phyloP scores from a whole-genome alignment of 2,797 vertebrate species.

The Lacerta viridis region DNA sequence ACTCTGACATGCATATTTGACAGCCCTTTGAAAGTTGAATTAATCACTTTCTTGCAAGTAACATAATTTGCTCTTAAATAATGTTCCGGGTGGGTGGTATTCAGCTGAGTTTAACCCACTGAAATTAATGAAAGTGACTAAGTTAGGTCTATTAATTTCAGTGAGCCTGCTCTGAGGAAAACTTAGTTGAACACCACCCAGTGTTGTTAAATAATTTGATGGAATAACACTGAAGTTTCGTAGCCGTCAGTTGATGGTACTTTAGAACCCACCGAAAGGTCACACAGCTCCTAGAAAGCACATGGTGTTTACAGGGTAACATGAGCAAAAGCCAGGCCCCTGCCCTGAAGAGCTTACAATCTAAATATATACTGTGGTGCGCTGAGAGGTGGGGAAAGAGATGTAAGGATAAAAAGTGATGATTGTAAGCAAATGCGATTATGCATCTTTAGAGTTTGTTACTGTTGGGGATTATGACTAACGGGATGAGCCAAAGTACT shows the following conservation, averaged over 20 bases:
- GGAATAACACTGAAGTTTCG: neutral
- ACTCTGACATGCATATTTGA: neutral
- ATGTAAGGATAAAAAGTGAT: too few relatives aligned
- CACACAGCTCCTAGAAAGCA: neutral
- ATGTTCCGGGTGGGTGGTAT: neutral
- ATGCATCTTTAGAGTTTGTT: neutral
- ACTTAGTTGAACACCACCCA: too few relatives aligned
- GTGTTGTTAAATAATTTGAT: neutral
- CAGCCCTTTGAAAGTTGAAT: neutral
- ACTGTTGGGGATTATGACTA: neutral
- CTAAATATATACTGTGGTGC: slow-evolving; percentile 18
- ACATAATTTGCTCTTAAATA: neutral
- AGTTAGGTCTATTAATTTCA: too few relatives aligned
- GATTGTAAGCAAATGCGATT: neutral
- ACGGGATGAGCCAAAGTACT: neutral
- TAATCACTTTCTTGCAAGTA: neutral
- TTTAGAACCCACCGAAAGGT: neutral
- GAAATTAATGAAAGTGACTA: too few relatives aligned
- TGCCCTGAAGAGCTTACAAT: slow-evolving; percentile 20
- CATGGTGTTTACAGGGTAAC: neutral
- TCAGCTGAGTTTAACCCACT: too few relatives aligned
- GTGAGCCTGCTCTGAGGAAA: too few relatives aligned
- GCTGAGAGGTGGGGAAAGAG: neutral
- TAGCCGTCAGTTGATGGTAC: neutral
- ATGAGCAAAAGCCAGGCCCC: slow-evolving; percentile 8